A percentile compares a stretch with the other conserved stretches of the same genome.
Conservation (phyloP, 2,113 vertebrate genomes). For the Pyxicephalus adspersus region DNA sequence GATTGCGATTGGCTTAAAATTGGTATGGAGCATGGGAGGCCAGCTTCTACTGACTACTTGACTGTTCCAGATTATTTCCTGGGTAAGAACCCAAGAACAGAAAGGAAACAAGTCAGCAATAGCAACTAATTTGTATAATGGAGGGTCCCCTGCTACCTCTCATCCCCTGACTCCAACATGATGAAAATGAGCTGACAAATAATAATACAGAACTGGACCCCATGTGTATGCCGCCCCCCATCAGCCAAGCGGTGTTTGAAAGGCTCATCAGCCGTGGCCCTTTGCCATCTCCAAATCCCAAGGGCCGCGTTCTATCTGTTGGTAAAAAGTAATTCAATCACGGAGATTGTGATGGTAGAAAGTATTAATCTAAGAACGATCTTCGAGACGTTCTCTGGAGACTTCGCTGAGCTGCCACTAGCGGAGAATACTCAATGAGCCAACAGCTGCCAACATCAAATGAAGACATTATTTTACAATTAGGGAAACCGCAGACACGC, state of each 20-base stretch:
- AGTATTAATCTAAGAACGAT: conserved; percentile 29
- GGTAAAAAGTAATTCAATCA: conserved; percentile 50
- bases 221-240: not conserved
- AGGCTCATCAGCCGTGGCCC: conserved; percentile 36
- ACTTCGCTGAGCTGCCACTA: conserved; percentile 3
- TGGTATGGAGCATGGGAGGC: too few relatives aligned
- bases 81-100: too few relatives aligned
- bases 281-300: not conserved
- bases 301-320: conserved; percentile 14
- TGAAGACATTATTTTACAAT: not conserved
- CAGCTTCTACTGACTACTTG: too few relatives aligned
- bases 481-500: not conserved
- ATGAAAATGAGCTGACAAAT: not conserved
- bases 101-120: too few relatives aligned
- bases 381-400: conserved; percentile 1
- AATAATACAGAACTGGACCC: not conserved
- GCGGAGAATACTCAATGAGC: conserved; percentile 14
- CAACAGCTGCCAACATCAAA: not conserved
- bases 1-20: too few relatives aligned
- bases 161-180: not conserved
- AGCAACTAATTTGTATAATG: not conserved
- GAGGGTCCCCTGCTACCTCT: not conserved
- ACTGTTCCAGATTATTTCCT: too few relatives aligned
- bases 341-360: conserved; percentile 29
- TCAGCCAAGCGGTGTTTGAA: conserved; percentile 11